These are phyloP conservation scores for Mimumesa dahlbomi DNA, from an alignment of 2,888 invertebrate species.

Conservation along the genomic window DNA sequence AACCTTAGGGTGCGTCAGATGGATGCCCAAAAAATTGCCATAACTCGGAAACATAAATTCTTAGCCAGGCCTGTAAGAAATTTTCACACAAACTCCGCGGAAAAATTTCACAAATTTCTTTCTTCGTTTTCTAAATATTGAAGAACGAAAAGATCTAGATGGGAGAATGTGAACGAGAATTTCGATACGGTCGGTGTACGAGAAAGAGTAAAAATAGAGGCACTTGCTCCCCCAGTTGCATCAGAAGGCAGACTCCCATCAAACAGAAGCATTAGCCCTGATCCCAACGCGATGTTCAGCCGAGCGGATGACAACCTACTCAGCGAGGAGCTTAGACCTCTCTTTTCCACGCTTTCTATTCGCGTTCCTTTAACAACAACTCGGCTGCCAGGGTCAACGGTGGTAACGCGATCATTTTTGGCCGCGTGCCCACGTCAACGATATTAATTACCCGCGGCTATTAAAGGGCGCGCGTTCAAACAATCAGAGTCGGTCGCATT, in stretches of 20 bases:
- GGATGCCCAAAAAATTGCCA: slow-evolving; percentile 9
- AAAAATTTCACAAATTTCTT: too few species aligned
- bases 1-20: slow-evolving; percentile 23
- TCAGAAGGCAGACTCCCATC: slow-evolving; percentile 71
- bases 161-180: too few species aligned
- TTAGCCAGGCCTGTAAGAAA: too few species aligned
- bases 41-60: slow-evolving; percentile 30
- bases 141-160: too few species aligned
- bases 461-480: slow-evolving; percentile 35
- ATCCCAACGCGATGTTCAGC: slow-evolving; percentile 80
- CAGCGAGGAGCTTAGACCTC: slow-evolving; percentile 74
- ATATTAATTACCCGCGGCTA: slow-evolving; percentile 64
- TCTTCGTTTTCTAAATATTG: too few species aligned
- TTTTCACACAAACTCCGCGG: too few species aligned
- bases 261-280: slow-evolving; percentile 79
- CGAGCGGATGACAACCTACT: slow-evolving; percentile 80
- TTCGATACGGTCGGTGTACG: not conserved
- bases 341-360: slow-evolving; percentile 51
- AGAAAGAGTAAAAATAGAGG: slow-evolving; percentile 30
- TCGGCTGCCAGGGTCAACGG: slow-evolving; percentile 22
- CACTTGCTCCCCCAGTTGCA: slow-evolving; percentile 57
- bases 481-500: slow-evolving; percentile 36
- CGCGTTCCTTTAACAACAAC: slow-evolving; percentile 51
- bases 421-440: slow-evolving; percentile 61
- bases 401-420: slow-evolving; percentile 44